phyloP scores from a whole-genome alignment of 2,113 vertebrate genomes.

The Acanthisitta chloris region DNA sequence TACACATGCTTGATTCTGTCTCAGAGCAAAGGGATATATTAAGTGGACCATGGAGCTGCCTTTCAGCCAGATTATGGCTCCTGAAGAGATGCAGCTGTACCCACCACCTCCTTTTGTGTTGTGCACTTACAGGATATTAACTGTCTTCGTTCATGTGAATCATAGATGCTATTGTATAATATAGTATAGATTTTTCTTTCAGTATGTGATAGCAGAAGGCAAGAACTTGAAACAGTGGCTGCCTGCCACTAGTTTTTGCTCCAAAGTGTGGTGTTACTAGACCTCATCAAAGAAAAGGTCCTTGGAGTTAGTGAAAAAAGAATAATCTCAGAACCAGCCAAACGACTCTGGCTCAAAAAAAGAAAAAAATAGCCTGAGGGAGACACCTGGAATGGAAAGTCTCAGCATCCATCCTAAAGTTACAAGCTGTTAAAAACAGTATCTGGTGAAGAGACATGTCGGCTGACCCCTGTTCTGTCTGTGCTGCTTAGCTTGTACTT shows the following conservation, averaged over 20 bases:
- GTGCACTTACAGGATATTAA: not conserved
- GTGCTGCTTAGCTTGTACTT: not conserved
- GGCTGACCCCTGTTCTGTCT: constrained; percentile 8
- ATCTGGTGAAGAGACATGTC: constrained; percentile 1
- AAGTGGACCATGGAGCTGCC: not conserved
- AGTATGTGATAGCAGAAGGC: not conserved
- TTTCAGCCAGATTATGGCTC: not conserved
- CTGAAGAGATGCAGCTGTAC: not conserved
- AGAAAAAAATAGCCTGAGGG: not conserved
- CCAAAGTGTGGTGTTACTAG: not conserved
- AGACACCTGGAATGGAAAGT: constrained; percentile 37
- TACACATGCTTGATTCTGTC: not conserved
- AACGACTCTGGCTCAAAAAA: not conserved
- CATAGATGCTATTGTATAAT: not conserved
- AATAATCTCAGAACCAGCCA: not conserved
- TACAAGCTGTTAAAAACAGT: constrained; percentile 22
- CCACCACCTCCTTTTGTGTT: not conserved
- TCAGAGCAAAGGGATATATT: not conserved
- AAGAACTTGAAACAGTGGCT: not conserved
- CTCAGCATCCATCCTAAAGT: constrained; percentile 18
- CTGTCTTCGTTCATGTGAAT: not conserved
- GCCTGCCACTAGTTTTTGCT: not conserved
- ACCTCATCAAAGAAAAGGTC: not conserved
- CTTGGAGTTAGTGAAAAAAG: not conserved
- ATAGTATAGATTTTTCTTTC: not conserved